phyloP scores from a whole-genome alignment of 2,888 invertebrate genomes.

The Eupithecia exiguata region DNA sequence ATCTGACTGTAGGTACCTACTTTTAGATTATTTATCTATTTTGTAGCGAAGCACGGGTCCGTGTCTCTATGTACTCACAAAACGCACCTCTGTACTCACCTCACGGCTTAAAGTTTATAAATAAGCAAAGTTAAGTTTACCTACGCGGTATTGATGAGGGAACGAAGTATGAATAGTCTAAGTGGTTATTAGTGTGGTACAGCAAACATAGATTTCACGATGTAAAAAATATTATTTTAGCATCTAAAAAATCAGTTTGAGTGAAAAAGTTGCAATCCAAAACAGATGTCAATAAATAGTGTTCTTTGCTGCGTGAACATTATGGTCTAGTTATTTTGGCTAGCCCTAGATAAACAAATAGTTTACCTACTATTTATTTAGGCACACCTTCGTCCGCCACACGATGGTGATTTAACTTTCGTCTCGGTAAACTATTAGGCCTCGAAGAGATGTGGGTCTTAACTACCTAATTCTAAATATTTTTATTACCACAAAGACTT shows the following conservation, averaged over 20 bases:
- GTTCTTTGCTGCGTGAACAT: neutral
- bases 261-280: neutral
- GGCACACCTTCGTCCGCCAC: neutral
- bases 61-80: neutral
- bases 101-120: neutral
- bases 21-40: constrained; percentile 9
- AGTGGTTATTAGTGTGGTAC: neutral
- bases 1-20: constrained; percentile 36
- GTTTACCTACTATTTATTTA: neutral
- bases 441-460: neutral
- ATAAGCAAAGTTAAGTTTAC: neutral
- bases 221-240: neutral
- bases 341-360: neutral
- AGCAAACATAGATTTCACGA: neutral
- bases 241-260: neutral
- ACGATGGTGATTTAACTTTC: neutral
- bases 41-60: neutral
- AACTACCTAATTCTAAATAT: neutral
- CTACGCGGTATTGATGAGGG: neutral
- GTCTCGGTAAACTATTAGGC: neutral
- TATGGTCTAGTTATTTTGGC: neutral
- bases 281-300: neutral
- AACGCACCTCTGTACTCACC: neutral
- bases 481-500: neutral
- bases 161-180: neutral